phyloP scores from a whole-genome alignment of 2,797 vertebrate species.

The Harpagifer antarcticus region DNA sequence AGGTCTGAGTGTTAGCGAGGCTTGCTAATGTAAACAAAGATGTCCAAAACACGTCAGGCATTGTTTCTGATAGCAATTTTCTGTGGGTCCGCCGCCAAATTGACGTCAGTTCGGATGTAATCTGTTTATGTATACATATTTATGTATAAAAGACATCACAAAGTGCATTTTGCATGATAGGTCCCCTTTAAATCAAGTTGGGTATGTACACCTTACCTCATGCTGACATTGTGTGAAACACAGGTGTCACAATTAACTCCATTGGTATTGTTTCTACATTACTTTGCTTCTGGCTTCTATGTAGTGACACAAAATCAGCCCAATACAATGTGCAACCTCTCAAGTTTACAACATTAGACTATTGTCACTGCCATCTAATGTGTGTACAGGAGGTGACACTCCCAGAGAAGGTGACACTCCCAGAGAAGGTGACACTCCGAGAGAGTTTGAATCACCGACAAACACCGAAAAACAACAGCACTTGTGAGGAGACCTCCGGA shows the following conservation, averaged over 20 bases:
- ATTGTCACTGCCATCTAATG: conserved; percentile 55
- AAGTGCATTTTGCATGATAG: no score
- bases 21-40: no score
- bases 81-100: no score
- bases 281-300: conserved; percentile 16
- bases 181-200: neutral
- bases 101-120: no score
- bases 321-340: conserved; percentile 39
- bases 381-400: conserved; percentile 16
- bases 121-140: no score
- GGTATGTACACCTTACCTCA: neutral
- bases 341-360: conserved; percentile 40
- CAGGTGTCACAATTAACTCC: neutral
- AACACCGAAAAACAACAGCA: conserved; percentile 63
- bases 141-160: no score
- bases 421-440: conserved; percentile 21
- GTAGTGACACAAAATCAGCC: neutral
- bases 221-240: conserved; percentile 9
- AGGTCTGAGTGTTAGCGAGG: no score
- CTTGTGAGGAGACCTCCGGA: conserved; percentile 54
- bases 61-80: no score
- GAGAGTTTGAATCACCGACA: conserved; percentile 61
- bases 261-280: conserved; percentile 1
- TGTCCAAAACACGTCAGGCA: no score
- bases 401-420: no score